Evolutionary conservation across 2,113 vertebrate genomes (phyloP).

Genomic region (Elephantulus edwardii): DNA sequence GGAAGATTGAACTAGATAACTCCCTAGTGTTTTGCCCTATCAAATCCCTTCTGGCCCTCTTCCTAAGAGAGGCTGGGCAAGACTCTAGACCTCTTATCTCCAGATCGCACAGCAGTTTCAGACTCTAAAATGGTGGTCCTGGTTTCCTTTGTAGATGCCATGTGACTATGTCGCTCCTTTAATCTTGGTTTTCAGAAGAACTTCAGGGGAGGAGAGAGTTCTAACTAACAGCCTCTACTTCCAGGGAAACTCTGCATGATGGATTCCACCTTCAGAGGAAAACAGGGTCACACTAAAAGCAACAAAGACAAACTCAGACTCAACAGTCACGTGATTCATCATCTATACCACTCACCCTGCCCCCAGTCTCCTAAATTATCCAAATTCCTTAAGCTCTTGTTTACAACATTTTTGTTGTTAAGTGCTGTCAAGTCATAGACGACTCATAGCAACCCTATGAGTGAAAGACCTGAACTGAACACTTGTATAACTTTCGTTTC

Average conservation of each 20-base stretch:
- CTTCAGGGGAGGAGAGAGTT: too few species aligned
- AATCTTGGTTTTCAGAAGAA: too few species aligned
- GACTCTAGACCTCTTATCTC: background rate
- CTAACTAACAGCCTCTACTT: too few species aligned
- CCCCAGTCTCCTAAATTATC: conserved; percentile 39
- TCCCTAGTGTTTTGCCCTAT: rapidly evolving
- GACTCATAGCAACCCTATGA: too few species aligned
- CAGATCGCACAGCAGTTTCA: conserved; percentile 42
- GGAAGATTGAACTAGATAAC: background rate
- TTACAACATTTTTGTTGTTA: too few species aligned
- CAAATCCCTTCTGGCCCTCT: background rate
- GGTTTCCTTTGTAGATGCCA: background rate
- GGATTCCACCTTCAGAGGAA: conserved; percentile 69
- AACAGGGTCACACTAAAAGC: conserved; percentile 53
- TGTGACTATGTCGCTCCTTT: too few species aligned
- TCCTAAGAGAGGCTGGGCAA: background rate
- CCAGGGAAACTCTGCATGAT: too few species aligned
- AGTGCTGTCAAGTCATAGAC: too few species aligned
- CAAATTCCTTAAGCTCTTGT: conserved; percentile 30
- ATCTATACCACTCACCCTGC: too few species aligned
- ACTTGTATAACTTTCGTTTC: too few species aligned
- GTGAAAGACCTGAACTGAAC: too few species aligned
- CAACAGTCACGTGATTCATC: conserved; percentile 57
- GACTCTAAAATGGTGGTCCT: background rate
- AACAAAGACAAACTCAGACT: background rate